Percentiles rank a stretch among this genome's conserved stretches.
Conservation (phyloP, 1,140 invertebrate species). For the Vanessa tameamea region DNA sequence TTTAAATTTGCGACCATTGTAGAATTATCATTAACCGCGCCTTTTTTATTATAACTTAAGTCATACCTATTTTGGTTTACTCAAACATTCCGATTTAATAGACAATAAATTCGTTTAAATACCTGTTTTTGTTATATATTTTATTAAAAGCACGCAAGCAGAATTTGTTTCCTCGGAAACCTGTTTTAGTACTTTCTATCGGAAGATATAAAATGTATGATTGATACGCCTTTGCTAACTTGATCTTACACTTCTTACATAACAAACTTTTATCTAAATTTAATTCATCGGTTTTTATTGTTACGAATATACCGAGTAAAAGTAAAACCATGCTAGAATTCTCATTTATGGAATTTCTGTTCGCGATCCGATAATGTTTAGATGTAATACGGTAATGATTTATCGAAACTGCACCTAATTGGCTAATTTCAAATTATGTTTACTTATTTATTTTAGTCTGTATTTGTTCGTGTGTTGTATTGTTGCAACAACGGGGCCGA, state of each 20-base stretch:
- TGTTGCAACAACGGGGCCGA: too few relatives aligned
- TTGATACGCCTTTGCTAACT: background rate
- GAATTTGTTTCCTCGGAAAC: constrained; percentile 19
- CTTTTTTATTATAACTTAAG: constrained; percentile 1
- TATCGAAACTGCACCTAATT: too few relatives aligned
- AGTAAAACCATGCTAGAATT: background rate
- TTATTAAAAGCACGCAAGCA: background rate
- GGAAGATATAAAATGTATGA: constrained; percentile 25
- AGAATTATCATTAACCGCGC: constrained; percentile 13
- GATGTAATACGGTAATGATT: too few relatives aligned
- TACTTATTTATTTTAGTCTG: too few relatives aligned
- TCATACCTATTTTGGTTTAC: background rate
- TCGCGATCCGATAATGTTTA: background rate
- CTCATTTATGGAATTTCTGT: background rate
- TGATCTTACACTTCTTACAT: constrained; percentile 1
- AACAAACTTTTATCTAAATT: background rate
- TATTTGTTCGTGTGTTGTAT: too few relatives aligned
- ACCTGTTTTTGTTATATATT: background rate
- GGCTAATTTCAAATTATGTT: too few relatives aligned
- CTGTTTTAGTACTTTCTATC: constrained; percentile 31
- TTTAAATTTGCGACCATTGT: constrained; percentile 27
- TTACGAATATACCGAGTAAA: constrained; percentile 5
- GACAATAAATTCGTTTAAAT: background rate
- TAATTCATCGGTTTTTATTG: background rate
- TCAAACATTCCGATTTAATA: background rate